These are phyloP conservation scores for Rhyacichthys aspro DNA, from an alignment of 2,797 vertebrate genomes.

Conservation along the genomic window DNA sequence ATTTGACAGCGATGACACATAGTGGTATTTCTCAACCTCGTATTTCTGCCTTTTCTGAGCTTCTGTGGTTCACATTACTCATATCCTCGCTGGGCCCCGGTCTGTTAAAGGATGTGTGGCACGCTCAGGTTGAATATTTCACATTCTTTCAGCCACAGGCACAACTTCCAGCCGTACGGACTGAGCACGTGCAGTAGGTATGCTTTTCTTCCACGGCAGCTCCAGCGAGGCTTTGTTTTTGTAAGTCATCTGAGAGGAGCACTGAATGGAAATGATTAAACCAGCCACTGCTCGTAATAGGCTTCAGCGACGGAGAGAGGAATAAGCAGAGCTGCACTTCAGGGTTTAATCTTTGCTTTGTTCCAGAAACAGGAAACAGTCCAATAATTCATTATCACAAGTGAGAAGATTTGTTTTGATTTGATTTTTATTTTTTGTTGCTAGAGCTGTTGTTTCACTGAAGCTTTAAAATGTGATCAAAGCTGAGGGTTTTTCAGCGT, in stretches of 20 bases:
- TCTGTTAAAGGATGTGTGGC: conserved; percentile 43
- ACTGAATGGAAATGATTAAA: conserved; percentile 61
- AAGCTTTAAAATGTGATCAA: too few relatives aligned
- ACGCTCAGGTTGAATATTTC: conserved; percentile 51
- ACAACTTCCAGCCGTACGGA: conserved; percentile 32
- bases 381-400: too few relatives aligned
- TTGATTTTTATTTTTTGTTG: too few relatives aligned
- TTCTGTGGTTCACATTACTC: conserved; percentile 37
- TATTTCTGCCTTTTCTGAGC: too few relatives aligned
- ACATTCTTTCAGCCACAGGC: conserved; percentile 55
- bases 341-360: too few relatives aligned
- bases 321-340: neutral
- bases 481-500: too few relatives aligned
- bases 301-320: conserved; percentile 31
- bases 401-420: too few relatives aligned
- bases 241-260: conserved; percentile 51
- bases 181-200: conserved; percentile 22
- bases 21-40: conserved; percentile 33
- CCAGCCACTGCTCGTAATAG: conserved; percentile 26
- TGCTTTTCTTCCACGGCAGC: conserved; percentile 23
- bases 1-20: conserved; percentile 30
- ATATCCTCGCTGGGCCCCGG: conserved; percentile 29
- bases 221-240: conserved; percentile 48
- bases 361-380: too few relatives aligned
- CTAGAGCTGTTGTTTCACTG: too few relatives aligned